Evolutionary conservation across 1,140 invertebrate species (phyloP).

Genomic region (Lethrus apterus): DNA sequence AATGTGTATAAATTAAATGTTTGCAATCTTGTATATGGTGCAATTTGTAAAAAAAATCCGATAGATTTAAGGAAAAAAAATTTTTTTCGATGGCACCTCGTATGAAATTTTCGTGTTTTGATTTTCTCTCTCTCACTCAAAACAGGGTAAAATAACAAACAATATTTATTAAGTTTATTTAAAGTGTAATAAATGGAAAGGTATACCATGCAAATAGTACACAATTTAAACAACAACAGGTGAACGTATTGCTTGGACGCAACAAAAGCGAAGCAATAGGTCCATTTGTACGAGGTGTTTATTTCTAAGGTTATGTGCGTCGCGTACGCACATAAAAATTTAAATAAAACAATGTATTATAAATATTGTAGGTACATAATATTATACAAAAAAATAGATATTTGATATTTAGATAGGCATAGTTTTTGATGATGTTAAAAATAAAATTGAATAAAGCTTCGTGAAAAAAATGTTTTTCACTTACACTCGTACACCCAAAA

Average conservation of each 20-base stretch:
- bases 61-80: conserved; percentile 28
- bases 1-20: conserved; percentile 36
- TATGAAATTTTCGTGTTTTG: conserved; percentile 24
- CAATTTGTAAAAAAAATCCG: conserved; percentile 32
- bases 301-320: conserved; percentile 21
- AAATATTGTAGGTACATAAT: conserved; percentile 37
- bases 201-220: conserved; percentile 15
- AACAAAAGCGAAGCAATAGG: conserved; percentile 5
- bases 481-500: not conserved
- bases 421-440: conserved; percentile 41
- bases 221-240: conserved; percentile 7
- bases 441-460: conserved; percentile 39
- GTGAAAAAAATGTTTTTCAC: conserved; percentile 23
- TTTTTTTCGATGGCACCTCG: conserved; percentile 31
- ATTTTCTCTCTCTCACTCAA: conserved; percentile 20
- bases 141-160: conserved; percentile 35
- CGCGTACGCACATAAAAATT: conserved; percentile 22
- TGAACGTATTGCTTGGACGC: conserved; percentile 9
- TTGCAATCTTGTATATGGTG: conserved; percentile 36
- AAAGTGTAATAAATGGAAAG: conserved; percentile 14
- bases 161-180: conserved; percentile 15
- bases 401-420: conserved; percentile 41
- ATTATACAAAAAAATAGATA: conserved; percentile 36
- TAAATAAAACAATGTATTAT: conserved; percentile 35
- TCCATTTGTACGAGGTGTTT: conserved; percentile 32